Conservation (phyloP, 2,797 vertebrate genomes). For the Chelon labrosus region DNA sequence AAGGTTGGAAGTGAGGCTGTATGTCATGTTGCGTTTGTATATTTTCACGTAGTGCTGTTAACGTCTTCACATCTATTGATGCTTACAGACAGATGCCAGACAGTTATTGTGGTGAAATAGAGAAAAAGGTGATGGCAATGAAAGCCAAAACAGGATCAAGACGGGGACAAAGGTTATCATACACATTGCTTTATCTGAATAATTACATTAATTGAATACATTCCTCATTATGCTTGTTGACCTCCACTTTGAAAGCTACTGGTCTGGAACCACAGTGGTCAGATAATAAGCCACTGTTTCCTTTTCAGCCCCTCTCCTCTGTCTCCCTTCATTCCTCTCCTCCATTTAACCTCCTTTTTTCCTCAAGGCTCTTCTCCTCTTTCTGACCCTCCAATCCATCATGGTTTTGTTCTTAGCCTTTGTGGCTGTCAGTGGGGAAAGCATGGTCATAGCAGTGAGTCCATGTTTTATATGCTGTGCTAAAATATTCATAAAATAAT, state of each 20-base stretch:
- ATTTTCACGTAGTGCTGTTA: conserved; percentile 9
- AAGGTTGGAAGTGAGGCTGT: no score
- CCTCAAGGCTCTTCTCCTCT: conserved; percentile 20
- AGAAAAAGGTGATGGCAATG: conserved; percentile 30
- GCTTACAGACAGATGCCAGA: no score
- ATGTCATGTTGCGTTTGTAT: background rate
- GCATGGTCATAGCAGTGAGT: background rate
- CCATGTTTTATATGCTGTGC: background rate
- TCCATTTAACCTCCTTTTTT: conserved; percentile 34
- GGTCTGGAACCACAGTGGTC: conserved; percentile 52
- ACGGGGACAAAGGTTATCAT: conserved; percentile 12
- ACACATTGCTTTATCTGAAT: conserved; percentile 29
- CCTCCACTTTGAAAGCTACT: conserved; percentile 47
- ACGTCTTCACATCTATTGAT: conserved; percentile 26
- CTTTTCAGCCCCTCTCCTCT: conserved; percentile 23
- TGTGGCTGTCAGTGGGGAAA: conserved; percentile 7
- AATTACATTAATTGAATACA: conserved; percentile 39
- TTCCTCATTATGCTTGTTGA: conserved; percentile 50
- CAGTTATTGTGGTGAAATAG: background rate
- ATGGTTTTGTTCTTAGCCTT: conserved; percentile 40
- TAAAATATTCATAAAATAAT: conserved; percentile 8
- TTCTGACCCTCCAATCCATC: conserved; percentile 57
- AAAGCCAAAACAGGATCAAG: conserved; percentile 15
- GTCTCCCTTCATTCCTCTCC: conserved; percentile 24
- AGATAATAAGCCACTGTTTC: conserved; percentile 57